These are phyloP conservation scores for Pedicia rivosa DNA, from an alignment of 2,888 invertebrate species.

Conservation along the genomic window DNA sequence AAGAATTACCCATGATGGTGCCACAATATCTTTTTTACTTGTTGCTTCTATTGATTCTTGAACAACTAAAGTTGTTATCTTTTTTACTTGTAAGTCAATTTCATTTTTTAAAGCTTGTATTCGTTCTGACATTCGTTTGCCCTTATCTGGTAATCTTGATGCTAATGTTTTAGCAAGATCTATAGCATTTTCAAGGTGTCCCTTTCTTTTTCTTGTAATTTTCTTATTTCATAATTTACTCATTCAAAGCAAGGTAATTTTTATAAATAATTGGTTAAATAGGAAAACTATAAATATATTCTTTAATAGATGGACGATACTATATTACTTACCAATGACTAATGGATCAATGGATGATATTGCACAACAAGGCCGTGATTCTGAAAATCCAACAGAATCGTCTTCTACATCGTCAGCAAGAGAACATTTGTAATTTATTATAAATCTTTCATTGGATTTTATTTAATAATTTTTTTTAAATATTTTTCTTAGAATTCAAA, in stretches of 20 bases:
- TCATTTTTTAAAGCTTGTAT: conserved; percentile 31
- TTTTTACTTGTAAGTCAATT: conserved; percentile 27
- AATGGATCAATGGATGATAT: conserved; percentile 88
- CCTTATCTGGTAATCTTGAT: conserved; percentile 36
- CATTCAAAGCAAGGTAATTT: too few relatives aligned
- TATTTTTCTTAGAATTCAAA: conserved; percentile 45
- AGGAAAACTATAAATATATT: too few relatives aligned
- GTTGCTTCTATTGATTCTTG: conserved; percentile 1
- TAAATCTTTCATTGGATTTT: too few relatives aligned
- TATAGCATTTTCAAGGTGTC: conserved; percentile 29
- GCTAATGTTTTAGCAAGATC: conserved; percentile 20
- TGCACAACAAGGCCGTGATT: conserved; percentile 44
- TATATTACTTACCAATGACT: too few relatives aligned
- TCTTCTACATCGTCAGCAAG: too few relatives aligned
- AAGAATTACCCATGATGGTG: conserved; percentile 29
- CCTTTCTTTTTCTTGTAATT: conserved; percentile 30
- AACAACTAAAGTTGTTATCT: conserved; percentile 6
- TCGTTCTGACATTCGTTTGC: conserved; percentile 33
- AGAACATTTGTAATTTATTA: too few relatives aligned
- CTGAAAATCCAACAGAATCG: too few relatives aligned
- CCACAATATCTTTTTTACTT: conserved; percentile 10
- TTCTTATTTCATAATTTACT: conserved; percentile 34
- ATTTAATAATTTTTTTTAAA: background rate
- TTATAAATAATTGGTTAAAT: too few relatives aligned
- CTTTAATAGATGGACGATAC: too few relatives aligned